Conservation (phyloP, 2,113 vertebrate species). For the Callospermophilus lateralis region DNA sequence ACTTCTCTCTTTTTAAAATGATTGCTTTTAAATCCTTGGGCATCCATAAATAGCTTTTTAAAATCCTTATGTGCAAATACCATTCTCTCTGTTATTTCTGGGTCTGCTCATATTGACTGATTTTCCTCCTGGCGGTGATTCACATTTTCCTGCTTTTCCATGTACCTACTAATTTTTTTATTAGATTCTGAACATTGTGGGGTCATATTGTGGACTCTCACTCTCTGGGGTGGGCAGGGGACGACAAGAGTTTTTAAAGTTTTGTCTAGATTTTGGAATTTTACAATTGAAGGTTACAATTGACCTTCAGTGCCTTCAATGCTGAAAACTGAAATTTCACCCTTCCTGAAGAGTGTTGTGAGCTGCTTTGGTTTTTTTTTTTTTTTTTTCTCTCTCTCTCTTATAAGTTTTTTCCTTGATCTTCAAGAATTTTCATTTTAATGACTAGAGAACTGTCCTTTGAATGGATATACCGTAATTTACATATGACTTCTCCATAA, state of each 20-base stretch:
- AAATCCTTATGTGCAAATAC: not conserved
- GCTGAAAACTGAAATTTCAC: not conserved
- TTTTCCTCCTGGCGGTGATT: not conserved
- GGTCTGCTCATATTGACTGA: not conserved
- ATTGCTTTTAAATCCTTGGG: not conserved
- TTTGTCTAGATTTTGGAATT: not conserved
- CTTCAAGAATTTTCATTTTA: conserved; percentile 20
- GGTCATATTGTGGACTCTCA: not conserved
- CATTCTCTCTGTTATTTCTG: not conserved
- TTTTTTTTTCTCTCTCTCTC: too few relatives aligned
- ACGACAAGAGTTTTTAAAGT: not conserved
- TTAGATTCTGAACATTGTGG: not conserved
- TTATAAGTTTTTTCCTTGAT: not conserved
- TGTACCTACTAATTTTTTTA: not conserved
- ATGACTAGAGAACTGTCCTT: not conserved
- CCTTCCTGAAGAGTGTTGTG: not conserved
- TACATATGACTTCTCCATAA: not conserved
- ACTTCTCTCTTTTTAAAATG: not conserved
- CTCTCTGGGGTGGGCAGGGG: too few relatives aligned
- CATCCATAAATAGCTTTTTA: not conserved
- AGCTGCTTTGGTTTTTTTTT: too few relatives aligned
- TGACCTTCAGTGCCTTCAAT: not conserved
- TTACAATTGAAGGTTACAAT: not conserved
- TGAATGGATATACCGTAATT: conserved; percentile 5
- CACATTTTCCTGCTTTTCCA: not conserved